Percentiles rank a stretch among this genome's conserved stretches.
These are phyloP conservation scores for Conops quadrifasciatus DNA, from an alignment of 2,888 invertebrate genomes.

Conservation along the genomic window DNA sequence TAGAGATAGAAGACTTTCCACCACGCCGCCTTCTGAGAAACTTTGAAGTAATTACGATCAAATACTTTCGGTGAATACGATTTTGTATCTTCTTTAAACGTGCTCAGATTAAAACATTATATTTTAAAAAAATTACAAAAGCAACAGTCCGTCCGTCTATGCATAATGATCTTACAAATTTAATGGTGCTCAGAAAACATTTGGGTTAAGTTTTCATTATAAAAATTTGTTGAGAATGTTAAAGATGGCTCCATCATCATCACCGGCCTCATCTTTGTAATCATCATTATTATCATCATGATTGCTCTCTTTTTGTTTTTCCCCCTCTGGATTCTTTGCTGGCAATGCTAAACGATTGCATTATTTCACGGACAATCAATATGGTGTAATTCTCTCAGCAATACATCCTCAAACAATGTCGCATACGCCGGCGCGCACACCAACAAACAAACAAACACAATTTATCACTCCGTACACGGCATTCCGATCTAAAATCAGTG, in stretches of 20 bases:
- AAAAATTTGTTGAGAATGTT: too few relatives aligned
- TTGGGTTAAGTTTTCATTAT: too few relatives aligned
- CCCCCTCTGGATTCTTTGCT: not conserved
- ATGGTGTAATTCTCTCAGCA: conserved; percentile 18
- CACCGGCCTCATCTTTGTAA: not conserved
- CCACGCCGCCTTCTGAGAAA: too few relatives aligned
- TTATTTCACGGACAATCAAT: conserved; percentile 13
- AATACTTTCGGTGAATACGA: too few relatives aligned
- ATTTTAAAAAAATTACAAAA: too few relatives aligned
- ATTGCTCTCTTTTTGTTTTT: not conserved
- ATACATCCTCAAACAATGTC: conserved; percentile 22
- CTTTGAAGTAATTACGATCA: too few relatives aligned
- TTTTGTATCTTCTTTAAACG: too few relatives aligned
- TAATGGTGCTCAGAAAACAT: too few relatives aligned
- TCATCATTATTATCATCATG: not conserved
- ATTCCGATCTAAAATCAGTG: conserved; percentile 58
- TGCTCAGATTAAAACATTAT: too few relatives aligned
- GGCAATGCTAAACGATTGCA: conserved; percentile 14
- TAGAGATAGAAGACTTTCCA: too few relatives aligned
- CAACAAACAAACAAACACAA: conserved; percentile 27
- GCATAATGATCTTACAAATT: too few relatives aligned
- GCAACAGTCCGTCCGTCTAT: too few relatives aligned
- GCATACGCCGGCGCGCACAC: not conserved
- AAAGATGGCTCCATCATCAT: not conserved
- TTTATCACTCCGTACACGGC: conserved; percentile 53